A percentile compares a stretch with the other conserved stretches of the same genome.
phyloP scores from a whole-genome alignment of 2,888 invertebrate species.

The Drosophila kuntzei region DNA sequence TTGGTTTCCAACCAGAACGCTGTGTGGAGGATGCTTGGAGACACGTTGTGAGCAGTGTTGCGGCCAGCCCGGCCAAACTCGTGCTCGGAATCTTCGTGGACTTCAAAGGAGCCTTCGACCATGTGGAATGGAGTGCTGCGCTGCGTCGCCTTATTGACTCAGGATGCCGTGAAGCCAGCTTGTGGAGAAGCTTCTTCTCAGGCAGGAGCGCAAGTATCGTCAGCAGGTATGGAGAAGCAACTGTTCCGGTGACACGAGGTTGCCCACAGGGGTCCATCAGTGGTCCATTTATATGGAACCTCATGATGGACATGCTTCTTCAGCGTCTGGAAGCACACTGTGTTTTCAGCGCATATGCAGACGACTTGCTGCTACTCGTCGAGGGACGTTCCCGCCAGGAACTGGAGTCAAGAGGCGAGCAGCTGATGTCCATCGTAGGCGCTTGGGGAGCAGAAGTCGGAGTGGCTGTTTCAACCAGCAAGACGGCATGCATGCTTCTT shows the following conservation, averaged over 20 bases:
- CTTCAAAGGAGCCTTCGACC: constrained; percentile 37
- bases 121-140: constrained; percentile 29
- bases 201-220: constrained; percentile 25
- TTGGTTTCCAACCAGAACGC: constrained; percentile 29
- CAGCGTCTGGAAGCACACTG: constrained; percentile 13
- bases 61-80: constrained; percentile 17
- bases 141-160: constrained; percentile 13
- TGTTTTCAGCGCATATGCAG: constrained; percentile 20
- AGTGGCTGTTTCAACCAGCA: no score
- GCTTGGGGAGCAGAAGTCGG: no score
- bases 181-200: constrained; percentile 35
- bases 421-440: no score
- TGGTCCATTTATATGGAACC: constrained; percentile 24
- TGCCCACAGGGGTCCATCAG: constrained; percentile 36
- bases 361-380: neutral
- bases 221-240: constrained; percentile 20
- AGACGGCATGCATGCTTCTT: no score
- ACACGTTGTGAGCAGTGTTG: constrained; percentile 11
- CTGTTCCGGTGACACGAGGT: constrained; percentile 24
- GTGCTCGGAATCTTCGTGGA: constrained; percentile 32
- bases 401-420: no score
- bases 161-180: constrained; percentile 30
- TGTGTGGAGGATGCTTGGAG: constrained; percentile 36
- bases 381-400: no score
- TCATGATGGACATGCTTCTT: constrained; percentile 27